These are phyloP conservation scores for Tenthredo amoena DNA, from an alignment of 2,888 invertebrate genomes.

Conservation along the genomic window DNA sequence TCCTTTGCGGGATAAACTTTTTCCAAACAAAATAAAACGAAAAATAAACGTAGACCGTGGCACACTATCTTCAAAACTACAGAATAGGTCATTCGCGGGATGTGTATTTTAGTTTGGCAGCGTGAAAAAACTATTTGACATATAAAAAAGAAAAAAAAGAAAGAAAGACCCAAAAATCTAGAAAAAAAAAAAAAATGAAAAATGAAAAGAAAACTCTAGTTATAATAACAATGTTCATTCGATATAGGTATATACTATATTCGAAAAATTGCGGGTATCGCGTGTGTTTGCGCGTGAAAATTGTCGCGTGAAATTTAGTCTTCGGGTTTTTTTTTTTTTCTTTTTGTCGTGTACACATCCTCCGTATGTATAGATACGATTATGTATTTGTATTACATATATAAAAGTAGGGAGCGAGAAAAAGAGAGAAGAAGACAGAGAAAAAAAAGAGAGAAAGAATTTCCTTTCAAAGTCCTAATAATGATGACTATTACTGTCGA, in stretches of 20 bases:
- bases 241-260: constrained; percentile 3
- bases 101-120: constrained; percentile 39
- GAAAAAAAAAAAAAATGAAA: neutral
- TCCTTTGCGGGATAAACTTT: constrained; percentile 15
- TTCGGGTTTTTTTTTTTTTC: neutral
- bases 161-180: neutral
- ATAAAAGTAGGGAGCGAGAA: neutral
- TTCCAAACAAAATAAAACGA: constrained; percentile 29
- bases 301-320: neutral
- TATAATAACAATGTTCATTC: neutral
- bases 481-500: neutral
- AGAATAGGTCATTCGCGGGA: neutral
- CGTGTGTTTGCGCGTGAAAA: neutral
- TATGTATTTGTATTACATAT: neutral
- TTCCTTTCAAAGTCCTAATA: neutral
- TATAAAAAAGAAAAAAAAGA: neutral
- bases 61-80: neutral
- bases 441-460: neutral
- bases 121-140: neutral
- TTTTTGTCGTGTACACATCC: neutral
- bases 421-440: neutral
- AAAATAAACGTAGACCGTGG: neutral
- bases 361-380: neutral
- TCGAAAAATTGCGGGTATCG: neutral
- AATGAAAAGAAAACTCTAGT: neutral